Evolutionary conservation across 1,140 invertebrate species (phyloP), one percentile per base, ranked within the genome.

Genomic region (Drosophila sechellia): DNA sequence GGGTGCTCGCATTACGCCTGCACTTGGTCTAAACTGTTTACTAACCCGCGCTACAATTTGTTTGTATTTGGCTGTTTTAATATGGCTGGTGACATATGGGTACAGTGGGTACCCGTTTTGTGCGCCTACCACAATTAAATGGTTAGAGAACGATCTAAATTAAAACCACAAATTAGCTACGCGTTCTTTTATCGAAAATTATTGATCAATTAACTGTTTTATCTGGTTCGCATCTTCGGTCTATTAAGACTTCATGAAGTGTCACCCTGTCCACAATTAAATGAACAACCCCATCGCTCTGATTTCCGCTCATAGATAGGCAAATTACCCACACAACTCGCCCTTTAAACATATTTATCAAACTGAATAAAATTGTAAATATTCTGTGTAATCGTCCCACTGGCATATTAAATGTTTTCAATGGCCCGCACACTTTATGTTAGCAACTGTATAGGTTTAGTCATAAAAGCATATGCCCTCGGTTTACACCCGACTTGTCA

Each of bases 401-500:
- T 46, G 65, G 66, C 49, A n/a, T 56, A 54, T 46, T 66, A 40
- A 65, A 34, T 48, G 34, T 55, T 55, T 69, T 55, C 64, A 34
- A 46, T 69, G 42, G 34, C 64, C 64, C 66, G 64, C 43, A 76
- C 42, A 48, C 46, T 43, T 59, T 35, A 10, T 46, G 66, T 55
- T 34, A 42, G 49, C 35, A 55, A 31, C 40, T 66, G 27, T 48
- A n/a, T 25, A 22, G 34, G 43, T 35, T 50, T 70, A 73, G 49
- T 59, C 37, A 64, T 69, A 48, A 79, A 68, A 54, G 22, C 77
- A 79, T 69, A 80, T 75, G 59, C 17, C 48, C 40, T 50, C n/a
- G 25, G 63, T 73, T 85, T 65, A 77, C 64, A 81, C 57, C 50
- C 70, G 77, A 74, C 39, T 65, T 86, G 81, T 85, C 83, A 77